Evolutionary conservation across 1,140 invertebrate species (phyloP).

Genomic region (Formica exsecta): DNA sequence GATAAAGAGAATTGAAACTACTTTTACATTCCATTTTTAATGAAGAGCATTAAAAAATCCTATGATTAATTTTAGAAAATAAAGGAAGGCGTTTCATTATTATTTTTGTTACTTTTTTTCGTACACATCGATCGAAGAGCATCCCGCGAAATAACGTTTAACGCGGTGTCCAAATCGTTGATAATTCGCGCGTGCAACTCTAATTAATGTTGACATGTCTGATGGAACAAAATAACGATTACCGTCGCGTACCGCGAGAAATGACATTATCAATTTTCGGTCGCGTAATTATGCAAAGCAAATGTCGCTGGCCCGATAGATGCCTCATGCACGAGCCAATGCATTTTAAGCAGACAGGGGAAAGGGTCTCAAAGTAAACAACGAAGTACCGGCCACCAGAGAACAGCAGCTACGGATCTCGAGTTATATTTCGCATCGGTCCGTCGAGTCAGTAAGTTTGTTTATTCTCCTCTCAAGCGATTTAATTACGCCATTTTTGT

Average conservation of each 20-base stretch:
- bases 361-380: slow-evolving; percentile 63
- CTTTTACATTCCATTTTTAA: background rate
- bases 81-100: background rate
- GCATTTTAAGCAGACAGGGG: slow-evolving; percentile 72
- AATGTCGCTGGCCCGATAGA: slow-evolving; percentile 67
- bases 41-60: background rate
- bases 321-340: slow-evolving; percentile 65
- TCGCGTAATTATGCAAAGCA: slow-evolving; percentile 72
- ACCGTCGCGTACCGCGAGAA: slow-evolving; percentile 55
- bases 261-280: slow-evolving; percentile 63
- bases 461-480: background rate
- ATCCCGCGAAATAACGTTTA: slow-evolving; percentile 33
- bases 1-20: background rate
- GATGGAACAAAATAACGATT: slow-evolving; percentile 68
- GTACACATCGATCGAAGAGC: background rate
- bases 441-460: slow-evolving; percentile 25
- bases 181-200: slow-evolving; percentile 42
- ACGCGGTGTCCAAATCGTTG: slow-evolving; percentile 24
- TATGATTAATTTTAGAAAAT: background rate
- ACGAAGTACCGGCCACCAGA: slow-evolving; percentile 41
- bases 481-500: background rate
- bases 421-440: slow-evolving; percentile 59
- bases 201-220: slow-evolving; percentile 57
- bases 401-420: slow-evolving; percentile 22
- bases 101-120: slow-evolving; percentile 40